Evolutionary conservation across 2,888 invertebrate genomes (phyloP).

Genomic region (Ptychoptera contaminata): DNA sequence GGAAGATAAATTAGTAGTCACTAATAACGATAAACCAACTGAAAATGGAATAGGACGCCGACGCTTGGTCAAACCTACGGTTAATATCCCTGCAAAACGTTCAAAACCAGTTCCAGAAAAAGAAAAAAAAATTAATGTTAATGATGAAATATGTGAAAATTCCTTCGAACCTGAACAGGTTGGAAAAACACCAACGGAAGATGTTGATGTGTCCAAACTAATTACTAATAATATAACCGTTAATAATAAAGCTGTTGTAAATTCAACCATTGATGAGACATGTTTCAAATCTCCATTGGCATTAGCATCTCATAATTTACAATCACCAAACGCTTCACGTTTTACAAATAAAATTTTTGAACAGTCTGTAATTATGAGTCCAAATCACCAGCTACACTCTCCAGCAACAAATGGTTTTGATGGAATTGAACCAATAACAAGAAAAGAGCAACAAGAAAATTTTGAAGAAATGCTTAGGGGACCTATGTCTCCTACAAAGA

Average conservation of each 20-base stretch:
- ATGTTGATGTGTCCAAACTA: background rate
- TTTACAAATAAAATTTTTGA: background rate
- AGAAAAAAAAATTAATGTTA: background rate
- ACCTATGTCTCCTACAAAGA: conserved; percentile 38
- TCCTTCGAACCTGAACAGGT: background rate
- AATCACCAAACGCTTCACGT: background rate
- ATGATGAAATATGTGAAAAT: background rate
- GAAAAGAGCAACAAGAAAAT: background rate
- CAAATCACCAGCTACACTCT: background rate
- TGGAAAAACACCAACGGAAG: background rate
- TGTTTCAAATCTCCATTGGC: background rate
- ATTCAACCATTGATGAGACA: background rate
- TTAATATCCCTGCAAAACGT: background rate
- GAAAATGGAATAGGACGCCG: background rate
- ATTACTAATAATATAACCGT: background rate
- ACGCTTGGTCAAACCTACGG: conserved; percentile 2
- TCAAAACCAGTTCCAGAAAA: background rate
- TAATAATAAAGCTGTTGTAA: background rate
- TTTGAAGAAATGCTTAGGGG: background rate
- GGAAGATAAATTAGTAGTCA: background rate
- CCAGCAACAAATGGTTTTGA: background rate
- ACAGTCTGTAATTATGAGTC: background rate
- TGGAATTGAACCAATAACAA: background rate
- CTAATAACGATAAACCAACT: background rate
- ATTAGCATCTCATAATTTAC: background rate